phyloP scores from a whole-genome alignment of 2,113 vertebrate species.

The Phylloscopus trochiloides region DNA sequence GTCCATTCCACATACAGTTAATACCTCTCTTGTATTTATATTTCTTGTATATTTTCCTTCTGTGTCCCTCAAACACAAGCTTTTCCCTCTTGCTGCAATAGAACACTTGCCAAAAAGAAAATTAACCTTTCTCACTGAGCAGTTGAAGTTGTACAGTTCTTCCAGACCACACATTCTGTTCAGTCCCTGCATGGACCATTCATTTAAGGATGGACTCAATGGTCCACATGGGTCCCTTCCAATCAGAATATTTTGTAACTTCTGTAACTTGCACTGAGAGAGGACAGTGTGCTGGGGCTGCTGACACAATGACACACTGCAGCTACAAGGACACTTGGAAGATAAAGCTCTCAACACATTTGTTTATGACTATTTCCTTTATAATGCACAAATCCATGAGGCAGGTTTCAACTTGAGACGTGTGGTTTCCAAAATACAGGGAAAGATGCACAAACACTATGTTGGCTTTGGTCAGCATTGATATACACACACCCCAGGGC shows the following conservation, averaged over 20 bases:
- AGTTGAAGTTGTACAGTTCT: not conserved
- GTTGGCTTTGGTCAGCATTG: not conserved
- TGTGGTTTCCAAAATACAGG: not conserved
- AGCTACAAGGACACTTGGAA: not conserved
- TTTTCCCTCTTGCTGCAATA: not conserved
- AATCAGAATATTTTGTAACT: not conserved
- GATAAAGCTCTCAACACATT: not conserved
- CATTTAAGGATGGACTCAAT: not conserved
- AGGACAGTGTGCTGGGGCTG: not conserved
- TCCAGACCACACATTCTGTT: slow-evolving; percentile 13
- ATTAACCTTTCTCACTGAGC: not conserved
- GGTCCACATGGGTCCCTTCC: not conserved
- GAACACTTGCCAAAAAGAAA: not conserved
- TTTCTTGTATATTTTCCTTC: not conserved
- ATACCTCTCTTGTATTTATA: not conserved
- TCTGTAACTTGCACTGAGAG: not conserved
- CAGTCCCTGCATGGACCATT: not conserved
- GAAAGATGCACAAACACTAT: not conserved
- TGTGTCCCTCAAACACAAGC: not conserved
- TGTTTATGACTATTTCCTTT: not conserved
- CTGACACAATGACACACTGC: not conserved
- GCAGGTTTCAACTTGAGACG: not conserved
- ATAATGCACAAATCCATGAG: accelerated
- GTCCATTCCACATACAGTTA: not conserved
- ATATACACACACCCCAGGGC: not conserved